Evolutionary conservation across 2,797 vertebrate species (phyloP).

Genomic region (Diplodus sargus): DNA sequence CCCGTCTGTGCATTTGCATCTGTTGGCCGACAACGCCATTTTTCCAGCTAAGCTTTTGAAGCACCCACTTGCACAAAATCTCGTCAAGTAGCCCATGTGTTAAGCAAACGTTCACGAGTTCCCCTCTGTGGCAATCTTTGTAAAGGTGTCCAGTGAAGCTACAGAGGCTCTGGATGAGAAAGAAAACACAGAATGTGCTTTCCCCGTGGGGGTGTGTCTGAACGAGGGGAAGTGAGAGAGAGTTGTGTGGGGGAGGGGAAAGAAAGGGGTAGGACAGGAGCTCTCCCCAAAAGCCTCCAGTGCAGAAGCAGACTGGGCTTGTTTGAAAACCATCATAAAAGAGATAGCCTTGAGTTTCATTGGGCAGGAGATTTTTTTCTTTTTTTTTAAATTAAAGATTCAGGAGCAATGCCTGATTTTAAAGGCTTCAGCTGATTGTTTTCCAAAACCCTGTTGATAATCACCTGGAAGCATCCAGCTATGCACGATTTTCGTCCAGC

Average conservation of each 20-base stretch:
- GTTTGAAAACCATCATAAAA: conserved; percentile 59
- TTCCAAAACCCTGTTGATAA: conserved; percentile 3
- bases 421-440: conserved; percentile 19
- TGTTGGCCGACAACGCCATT: conserved; percentile 12
- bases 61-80: background rate
- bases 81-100: conserved; percentile 16
- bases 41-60: conserved; percentile 42
- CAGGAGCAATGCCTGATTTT: conserved; percentile 10
- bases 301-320: conserved; percentile 63
- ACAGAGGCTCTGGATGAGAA: conserved; percentile 38
- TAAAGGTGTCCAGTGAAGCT: conserved; percentile 47
- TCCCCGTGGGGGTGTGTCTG: conserved; percentile 77
- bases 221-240: conserved; percentile 80
- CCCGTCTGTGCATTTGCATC: conserved; percentile 9
- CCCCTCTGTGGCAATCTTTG: conserved; percentile 24
- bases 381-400: conserved; percentile 12
- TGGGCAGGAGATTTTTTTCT: background rate
- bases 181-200: conserved; percentile 56
- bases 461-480: conserved; percentile 30
- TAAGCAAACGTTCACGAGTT: conserved; percentile 15
- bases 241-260: conserved; percentile 78
- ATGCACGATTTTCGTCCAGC: conserved; percentile 13
- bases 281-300: conserved; percentile 71
- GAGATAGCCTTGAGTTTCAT: conserved; percentile 47
- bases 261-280: conserved; percentile 71